Evolutionary conservation across 2,888 invertebrate genomes (phyloP), one percentile per base, ranked within the genome.

Genomic region (Eupsilia transversa): DNA sequence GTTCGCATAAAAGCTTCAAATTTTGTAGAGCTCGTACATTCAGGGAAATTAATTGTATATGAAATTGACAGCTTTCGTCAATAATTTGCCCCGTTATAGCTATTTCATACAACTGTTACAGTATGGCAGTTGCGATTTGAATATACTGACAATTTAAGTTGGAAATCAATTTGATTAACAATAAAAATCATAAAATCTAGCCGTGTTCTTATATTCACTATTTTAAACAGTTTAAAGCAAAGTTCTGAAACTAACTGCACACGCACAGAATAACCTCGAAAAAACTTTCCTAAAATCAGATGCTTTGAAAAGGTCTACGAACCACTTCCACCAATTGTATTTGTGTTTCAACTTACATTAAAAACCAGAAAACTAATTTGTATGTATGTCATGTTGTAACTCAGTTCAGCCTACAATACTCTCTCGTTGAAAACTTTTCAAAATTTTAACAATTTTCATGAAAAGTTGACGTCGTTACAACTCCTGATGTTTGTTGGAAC

Each of bases 361-460:
- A 52, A 60, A 69, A 57, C 30, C 54, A n/a, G 23, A 78, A 76
- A 74, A 27, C 17, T 72, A 68, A 80, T 71, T 71, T 59, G 59
- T 64, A 72, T 61, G 81, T 79, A 70, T 63, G 74, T 61, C 61
- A 60, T 65, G 74, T 65, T 17, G 20, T 9, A 46, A 54, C 59
- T 68, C 65, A 14, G 27, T 59, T 38, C 64, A 54, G 30, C 46
- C 27, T 63, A 56, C 68, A 79, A 10, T n/a, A 12, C 38, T 12
- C 38, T 14, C 30, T 43, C n/a, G 56, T 38, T 57, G 59, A 61
- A 80, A 82, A 79, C 63, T 83, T 79, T 73, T n/a, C 56, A 66
- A 67, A 67, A 77, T 85, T 85, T 79, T 76, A 79, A 76, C 80
- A 84, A 83, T 87, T 84, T 74, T 72, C 72, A 65, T 79, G 70